Base-by-base conservation (phyloP, 2,113 vertebrate species). In the Phodopus roborovskii region DNA sequence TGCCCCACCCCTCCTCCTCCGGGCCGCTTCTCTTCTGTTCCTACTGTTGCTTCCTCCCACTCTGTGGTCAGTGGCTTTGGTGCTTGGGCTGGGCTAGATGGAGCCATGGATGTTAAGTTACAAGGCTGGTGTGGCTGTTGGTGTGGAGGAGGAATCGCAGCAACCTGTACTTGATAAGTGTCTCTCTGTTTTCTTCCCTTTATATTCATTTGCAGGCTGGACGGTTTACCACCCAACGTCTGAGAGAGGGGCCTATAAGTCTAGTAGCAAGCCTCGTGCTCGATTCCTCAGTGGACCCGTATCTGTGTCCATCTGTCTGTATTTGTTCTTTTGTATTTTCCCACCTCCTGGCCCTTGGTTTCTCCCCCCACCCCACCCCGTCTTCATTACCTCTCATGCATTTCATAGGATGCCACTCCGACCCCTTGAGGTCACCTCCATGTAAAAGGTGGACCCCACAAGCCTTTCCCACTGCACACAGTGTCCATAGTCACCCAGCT, bases 261-360 rank as follows among this genome's bases (percentile, higher is more conserved):
- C 99, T 99, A 99, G 99, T 99, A 99, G 99, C 99, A 99, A 99
- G 99, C 99, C 99, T 98, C 99, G 99, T 98, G 99, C 99, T 99
- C 99, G 99, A 99, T 99, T 99, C 99, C 99, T 99, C 99, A 99
- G 99, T 99, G 99, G 99, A 99, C 99, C 99, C 99, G 99, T 99
- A 99, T 99, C 99, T 99, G 99, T 99, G 99, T 99, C 99, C 99
- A 99, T 99, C 99, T 99, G 99, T 99, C 99, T 99, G 99, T 99
- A 99, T 99, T 99, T 99, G 99, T 99, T 99, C 98, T 99, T 99
- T 99, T 99, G 99, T 99, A 97, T 98, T 99, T 98, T 99, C 99
- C 98, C 98, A 98, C 99, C 98, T 98, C 95, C 98, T 98, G 97
- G 98, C 97, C 98, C 98, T 98, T 98, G 99, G 96, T 97, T 98